A percentile compares a stretch with the other conserved stretches of the same genome.
phyloP scores from a whole-genome alignment of 2,797 vertebrate species.

The Coregonus ussuriensis region DNA sequence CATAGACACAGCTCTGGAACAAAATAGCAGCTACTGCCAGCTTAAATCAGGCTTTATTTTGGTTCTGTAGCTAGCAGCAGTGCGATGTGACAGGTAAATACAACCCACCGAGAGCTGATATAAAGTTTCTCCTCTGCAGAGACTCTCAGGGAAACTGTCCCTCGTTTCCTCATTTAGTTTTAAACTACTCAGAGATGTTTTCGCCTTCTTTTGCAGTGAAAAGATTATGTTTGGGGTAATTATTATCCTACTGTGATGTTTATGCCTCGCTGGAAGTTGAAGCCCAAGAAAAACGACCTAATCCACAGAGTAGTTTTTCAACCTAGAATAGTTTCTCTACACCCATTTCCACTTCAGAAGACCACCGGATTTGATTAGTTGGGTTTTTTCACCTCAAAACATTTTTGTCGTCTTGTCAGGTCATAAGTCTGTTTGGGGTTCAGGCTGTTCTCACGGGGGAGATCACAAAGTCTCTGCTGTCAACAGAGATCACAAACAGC shows the following conservation, averaged over 20 bases:
- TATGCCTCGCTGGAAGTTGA: background rate
- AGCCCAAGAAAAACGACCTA: background rate
- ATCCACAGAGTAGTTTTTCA: background rate
- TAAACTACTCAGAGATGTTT: background rate
- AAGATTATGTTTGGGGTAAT: constrained; percentile 9
- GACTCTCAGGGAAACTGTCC: constrained; percentile 10
- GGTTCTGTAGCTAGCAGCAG: background rate
- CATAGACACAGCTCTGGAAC: background rate
- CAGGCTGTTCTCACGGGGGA: background rate
- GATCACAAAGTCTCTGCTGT: background rate
- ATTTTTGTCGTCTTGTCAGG: background rate
- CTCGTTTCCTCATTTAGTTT: constrained; percentile 6
- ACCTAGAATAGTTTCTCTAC: background rate
- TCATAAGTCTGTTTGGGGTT: constrained; percentile 1
- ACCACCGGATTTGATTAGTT: background rate
- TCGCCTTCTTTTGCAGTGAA: background rate
- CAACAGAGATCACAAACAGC: constrained; percentile 2
- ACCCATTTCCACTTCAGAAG: background rate
- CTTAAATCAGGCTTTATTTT: background rate
- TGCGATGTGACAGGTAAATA: background rate
- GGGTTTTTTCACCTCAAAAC: background rate
- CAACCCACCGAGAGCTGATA: constrained; percentile 6
- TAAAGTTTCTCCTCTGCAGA: background rate
- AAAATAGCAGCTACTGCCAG: background rate
- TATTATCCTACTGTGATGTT: background rate